Evolutionary conservation across 2,113 vertebrate genomes (phyloP), one percentile per base, ranked within the genome.

Genomic region (Shinisaurus crocodilurus): DNA sequence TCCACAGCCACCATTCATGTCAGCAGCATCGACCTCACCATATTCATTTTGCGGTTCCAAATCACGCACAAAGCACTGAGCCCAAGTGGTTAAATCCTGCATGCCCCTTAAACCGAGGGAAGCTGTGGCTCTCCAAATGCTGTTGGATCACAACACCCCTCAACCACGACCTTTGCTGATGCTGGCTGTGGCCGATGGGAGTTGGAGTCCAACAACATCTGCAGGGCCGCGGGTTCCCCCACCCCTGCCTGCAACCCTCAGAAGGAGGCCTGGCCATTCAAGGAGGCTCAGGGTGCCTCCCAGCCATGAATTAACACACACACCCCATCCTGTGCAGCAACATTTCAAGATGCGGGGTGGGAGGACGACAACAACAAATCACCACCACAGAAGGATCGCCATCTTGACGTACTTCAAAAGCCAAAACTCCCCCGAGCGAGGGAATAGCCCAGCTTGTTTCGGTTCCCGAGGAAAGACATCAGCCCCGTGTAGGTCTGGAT

Each of bases 371-470:
- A 6, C 89, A 85, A 72, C 50, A 2, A 5, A 91, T 65, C 15
- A 8, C n/a, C 92, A 20, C 45, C 3, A 32, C 40, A n/a, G 1
- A 43, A 8, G 76, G 23, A 48, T 77, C 82, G 67, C 10, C 7
- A 23, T 23, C 0, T 1, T 12, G n/a, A 50, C 37, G 2, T n/a
- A 8, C 91, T 60, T 95, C 96, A 99, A 96, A 98, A 98, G 37
- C 97, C 98, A 10, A 98, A 16, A 83, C 97, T 98, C 82, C 97
- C 98, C 83, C 96, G 96, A 34, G 97, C 97, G 90, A 98, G 92
- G 92, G 96, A 98, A 96, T 98, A 98, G 27, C 97, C 97, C 91
- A 97, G 96, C 85, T 97, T 98, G 96, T 98, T 98, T 91, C 97
- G 96, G 93, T 99, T 98, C 23, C 97, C 97, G 3, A 98, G 94